Conservation (phyloP, 2,888 invertebrate species). For the Hydrotaea diabolus region DNA sequence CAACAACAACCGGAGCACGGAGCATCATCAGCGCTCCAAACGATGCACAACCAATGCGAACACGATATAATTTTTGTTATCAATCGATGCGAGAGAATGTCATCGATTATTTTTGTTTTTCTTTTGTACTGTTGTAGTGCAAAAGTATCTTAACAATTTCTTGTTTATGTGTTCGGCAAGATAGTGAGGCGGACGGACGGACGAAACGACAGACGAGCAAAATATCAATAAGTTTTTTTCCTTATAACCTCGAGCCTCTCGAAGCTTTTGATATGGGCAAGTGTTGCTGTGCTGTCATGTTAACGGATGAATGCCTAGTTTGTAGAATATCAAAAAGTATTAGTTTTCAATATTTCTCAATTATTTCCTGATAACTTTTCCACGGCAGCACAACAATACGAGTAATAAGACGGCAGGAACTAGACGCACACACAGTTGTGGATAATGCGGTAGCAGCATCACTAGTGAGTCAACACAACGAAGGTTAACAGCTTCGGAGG, state of each 20-base stretch:
- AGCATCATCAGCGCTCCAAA: neutral
- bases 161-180: slow-evolving; percentile 1
- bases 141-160: neutral
- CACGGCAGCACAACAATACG: neutral
- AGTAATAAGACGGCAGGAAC: too few species aligned
- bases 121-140: too few species aligned
- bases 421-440: too few species aligned
- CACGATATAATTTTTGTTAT: neutral
- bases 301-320: neutral
- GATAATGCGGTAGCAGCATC: too few species aligned
- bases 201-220: neutral
- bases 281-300: neutral
- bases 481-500: too few species aligned
- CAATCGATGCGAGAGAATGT: neutral
- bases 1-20: neutral
- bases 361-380: slow-evolving; percentile 56
- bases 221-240: neutral
- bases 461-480: too few species aligned
- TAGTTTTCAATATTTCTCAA: slow-evolving; percentile 53
- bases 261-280: neutral
- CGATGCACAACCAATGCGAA: neutral
- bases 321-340: slow-evolving; percentile 29
- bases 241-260: neutral
- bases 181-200: neutral
- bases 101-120: neutral